Percentiles rank a stretch among this genome's conserved stretches.
Conservation (phyloP, 2,797 vertebrate species). For the Megaceryle alcyon region DNA sequence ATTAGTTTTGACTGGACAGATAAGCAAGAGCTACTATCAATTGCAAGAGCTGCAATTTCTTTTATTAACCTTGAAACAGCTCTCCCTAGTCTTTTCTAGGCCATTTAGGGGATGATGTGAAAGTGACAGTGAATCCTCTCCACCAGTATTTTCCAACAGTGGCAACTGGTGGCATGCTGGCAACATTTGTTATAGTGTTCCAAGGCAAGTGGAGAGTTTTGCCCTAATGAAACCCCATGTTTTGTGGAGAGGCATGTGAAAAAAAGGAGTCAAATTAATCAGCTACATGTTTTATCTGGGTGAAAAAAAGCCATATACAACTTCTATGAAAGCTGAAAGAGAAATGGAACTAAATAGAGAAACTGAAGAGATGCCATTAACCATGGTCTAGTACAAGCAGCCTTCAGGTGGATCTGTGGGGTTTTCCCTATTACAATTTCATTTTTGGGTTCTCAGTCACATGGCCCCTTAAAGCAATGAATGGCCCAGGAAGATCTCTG, state of each 20-base stretch:
- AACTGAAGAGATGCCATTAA: neutral
- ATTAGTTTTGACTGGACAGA: neutral
- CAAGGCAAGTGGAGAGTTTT: neutral
- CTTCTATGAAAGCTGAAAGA: neutral
- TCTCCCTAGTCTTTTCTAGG: neutral
- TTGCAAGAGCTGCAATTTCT: neutral
- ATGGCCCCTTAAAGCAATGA: neutral
- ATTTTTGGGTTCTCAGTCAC: neutral
- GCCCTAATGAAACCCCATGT: neutral
- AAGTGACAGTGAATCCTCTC: neutral
- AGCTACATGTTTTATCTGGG: neutral
- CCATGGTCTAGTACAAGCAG: neutral
- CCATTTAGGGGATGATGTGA: neutral
- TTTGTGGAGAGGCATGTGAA: neutral
- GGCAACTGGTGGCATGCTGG: neutral
- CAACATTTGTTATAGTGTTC: neutral
- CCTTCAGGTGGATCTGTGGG: neutral
- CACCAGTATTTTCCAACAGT: neutral
- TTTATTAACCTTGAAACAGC: neutral
- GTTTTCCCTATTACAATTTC: neutral
- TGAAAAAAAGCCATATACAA: neutral
- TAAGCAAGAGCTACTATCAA: neutral
- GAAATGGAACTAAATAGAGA: neutral
- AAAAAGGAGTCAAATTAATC: neutral
- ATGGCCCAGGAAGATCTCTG: neutral